Evolutionary conservation across 2,797 vertebrate species (phyloP).

Genomic region (Arrhamphus sclerolepis): DNA sequence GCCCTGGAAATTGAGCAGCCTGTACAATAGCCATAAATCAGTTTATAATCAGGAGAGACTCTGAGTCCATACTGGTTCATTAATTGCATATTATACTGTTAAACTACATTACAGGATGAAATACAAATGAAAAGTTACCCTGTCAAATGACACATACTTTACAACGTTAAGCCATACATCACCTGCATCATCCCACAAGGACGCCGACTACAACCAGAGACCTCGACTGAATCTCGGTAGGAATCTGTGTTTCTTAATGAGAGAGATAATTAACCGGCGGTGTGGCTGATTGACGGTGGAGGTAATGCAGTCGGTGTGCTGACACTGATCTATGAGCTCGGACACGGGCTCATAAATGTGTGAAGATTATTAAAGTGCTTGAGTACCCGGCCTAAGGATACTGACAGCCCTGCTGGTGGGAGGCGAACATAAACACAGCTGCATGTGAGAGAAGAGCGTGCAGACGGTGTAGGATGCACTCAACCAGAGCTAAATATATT

Average conservation of each 20-base stretch:
- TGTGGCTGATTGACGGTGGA: constrained; percentile 55
- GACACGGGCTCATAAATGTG: constrained; percentile 51
- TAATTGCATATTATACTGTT: background rate
- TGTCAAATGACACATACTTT: background rate
- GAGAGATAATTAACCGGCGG: constrained; percentile 53
- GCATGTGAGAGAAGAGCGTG: background rate
- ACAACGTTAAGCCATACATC: constrained; percentile 10
- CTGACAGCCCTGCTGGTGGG: constrained; percentile 1
- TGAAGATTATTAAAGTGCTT: constrained; percentile 50
- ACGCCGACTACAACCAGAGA: constrained; percentile 6
- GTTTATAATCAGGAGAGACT: background rate
- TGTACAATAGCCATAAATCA: background rate
- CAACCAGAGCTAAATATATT: background rate
- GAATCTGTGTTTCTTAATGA: constrained; percentile 59
- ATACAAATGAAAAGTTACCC: background rate
- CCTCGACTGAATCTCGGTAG: constrained; percentile 21
- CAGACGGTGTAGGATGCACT: background rate
- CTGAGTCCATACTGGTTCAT: background rate
- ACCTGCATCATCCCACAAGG: constrained; percentile 5
- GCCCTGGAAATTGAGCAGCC: background rate
- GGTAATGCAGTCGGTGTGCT: constrained; percentile 50
- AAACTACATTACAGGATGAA: background rate
- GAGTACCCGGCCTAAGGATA: background rate
- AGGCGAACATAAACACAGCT: constrained; percentile 11
- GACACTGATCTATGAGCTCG: constrained; percentile 63